Percentiles rank a stretch among this genome's conserved stretches.
These are phyloP conservation scores for Erythrocercus mccallii DNA, from an alignment of 2,113 vertebrate species.

Conservation along the genomic window DNA sequence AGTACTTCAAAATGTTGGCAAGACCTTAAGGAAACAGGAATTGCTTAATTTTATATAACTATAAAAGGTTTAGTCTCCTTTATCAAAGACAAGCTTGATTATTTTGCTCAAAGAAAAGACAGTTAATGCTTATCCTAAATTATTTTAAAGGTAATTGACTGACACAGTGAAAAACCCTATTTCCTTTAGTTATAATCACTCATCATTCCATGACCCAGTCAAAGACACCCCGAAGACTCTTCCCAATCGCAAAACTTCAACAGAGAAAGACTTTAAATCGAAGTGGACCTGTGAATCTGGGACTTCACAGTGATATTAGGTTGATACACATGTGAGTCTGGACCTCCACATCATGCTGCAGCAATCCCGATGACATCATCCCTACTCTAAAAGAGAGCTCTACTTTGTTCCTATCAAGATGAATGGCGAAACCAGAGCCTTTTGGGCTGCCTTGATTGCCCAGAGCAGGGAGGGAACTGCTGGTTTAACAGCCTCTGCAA, in stretches of 20 bases:
- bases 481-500: background rate
- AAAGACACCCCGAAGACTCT: background rate
- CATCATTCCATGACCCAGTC: background rate
- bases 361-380: background rate
- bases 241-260: background rate
- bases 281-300: background rate
- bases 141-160: background rate
- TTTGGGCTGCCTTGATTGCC: background rate
- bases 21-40: background rate
- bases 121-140: background rate
- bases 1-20: slow-evolving; percentile 12
- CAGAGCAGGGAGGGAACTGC: background rate
- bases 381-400: background rate
- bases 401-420: background rate
- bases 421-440: background rate
- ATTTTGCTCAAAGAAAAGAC: background rate
- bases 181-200: background rate
- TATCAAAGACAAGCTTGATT: background rate
- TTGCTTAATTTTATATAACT: background rate
- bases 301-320: background rate
- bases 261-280: background rate
- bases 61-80: background rate
- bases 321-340: background rate
- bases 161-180: background rate
- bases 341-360: background rate